These are phyloP conservation scores for Phenganax subtilis DNA, from an alignment of 92 coral and sea anemone species.

Conservation along the genomic window DNA sequence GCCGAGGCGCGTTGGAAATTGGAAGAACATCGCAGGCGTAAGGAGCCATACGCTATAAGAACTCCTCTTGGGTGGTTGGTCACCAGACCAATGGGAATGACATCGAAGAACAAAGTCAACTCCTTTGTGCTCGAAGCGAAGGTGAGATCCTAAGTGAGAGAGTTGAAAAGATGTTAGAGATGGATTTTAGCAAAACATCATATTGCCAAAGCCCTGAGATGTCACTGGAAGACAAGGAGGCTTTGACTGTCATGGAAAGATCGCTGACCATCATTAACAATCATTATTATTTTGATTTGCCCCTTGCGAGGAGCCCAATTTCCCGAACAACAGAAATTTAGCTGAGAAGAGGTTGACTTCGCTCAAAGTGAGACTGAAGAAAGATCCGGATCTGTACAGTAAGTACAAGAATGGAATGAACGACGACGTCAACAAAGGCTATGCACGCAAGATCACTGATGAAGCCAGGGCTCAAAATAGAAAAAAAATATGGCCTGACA, in stretches of 20 bases:
- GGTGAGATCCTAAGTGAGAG: slow-evolving; percentile 17
- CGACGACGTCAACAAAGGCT: slow-evolving; percentile 18
- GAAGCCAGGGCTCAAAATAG: no score
- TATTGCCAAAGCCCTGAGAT: slow-evolving; percentile 6
- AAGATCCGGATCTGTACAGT: background rate
- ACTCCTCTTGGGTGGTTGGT: slow-evolving; percentile 30
- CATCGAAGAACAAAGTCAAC: background rate
- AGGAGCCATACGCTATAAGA: slow-evolving; percentile 27
- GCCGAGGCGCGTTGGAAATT: slow-evolving; percentile 42
- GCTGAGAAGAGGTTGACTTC: slow-evolving; percentile 1
- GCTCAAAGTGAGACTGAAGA: slow-evolving; percentile 4
- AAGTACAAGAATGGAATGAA: slow-evolving; percentile 10
- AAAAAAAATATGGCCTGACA: no score
- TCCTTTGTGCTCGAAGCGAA: slow-evolving; percentile 6
- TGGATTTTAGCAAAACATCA: slow-evolving; percentile 31
- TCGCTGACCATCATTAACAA: slow-evolving; percentile 25
- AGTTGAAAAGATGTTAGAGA: slow-evolving; percentile 17
- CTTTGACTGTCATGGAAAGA: slow-evolving; percentile 18
- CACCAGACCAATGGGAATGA: slow-evolving; percentile 22
- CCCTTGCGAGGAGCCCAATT: slow-evolving; percentile 5
- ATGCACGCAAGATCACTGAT: background rate
- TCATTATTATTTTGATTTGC: slow-evolving; percentile 28
- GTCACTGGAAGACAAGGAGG: slow-evolving; percentile 41
- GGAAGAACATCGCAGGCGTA: slow-evolving; percentile 29
- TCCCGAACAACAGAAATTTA: slow-evolving; percentile 17